These are phyloP conservation scores for Coregonus clupeaformis DNA, from an alignment of 2,113 vertebrate species.

Conservation along the genomic window DNA sequence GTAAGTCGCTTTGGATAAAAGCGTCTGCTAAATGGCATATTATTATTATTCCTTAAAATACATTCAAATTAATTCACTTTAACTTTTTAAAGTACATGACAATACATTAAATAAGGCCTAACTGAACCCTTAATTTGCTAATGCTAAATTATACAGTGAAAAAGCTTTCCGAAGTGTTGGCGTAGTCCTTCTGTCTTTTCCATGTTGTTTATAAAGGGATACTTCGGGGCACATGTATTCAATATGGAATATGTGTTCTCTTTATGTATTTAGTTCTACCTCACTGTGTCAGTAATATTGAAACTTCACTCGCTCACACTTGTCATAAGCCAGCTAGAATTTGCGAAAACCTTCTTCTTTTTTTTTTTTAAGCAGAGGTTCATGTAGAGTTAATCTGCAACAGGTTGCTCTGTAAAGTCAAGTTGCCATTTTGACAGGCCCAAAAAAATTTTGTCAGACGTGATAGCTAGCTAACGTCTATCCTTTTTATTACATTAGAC, in stretches of 20 bases:
- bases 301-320: background rate
- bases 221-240: background rate
- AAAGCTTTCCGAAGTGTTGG: background rate
- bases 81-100: background rate
- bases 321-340: too few relatives aligned
- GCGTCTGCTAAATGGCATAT: too few relatives aligned
- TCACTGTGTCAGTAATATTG: background rate
- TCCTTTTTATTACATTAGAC: too few relatives aligned
- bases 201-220: background rate
- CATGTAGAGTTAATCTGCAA: too few relatives aligned
- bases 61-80: background rate
- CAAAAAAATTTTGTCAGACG: too few relatives aligned
- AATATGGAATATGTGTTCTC: background rate
- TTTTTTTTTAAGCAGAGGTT: too few relatives aligned
- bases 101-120: background rate
- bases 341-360: too few relatives aligned
- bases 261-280: background rate
- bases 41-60: too few relatives aligned
- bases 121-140: background rate
- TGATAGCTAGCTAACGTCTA: too few relatives aligned
- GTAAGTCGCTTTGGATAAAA: too few relatives aligned
- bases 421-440: too few relatives aligned
- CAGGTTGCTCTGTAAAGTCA: too few relatives aligned
- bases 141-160: background rate
- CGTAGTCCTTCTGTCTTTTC: background rate